Percentiles rank a stretch among this genome's conserved stretches.
Conservation (phyloP, 2,113 vertebrate genomes). For the Chlorocebus sabaeus region DNA sequence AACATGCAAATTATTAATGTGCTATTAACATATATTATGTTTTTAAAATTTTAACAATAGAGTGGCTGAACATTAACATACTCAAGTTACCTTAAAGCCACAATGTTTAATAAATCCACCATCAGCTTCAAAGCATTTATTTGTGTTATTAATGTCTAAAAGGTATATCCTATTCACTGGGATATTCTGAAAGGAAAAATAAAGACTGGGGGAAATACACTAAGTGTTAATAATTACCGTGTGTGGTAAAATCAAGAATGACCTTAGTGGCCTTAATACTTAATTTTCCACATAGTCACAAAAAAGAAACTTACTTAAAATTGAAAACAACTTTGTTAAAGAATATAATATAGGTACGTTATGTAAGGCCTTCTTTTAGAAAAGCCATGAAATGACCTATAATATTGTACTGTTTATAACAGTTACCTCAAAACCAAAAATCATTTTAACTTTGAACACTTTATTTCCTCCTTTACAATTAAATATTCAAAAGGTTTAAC, state of each 20-base stretch:
- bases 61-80: background rate
- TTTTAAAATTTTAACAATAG: slow-evolving; percentile 22
- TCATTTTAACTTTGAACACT: background rate
- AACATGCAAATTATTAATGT: background rate
- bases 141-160: background rate
- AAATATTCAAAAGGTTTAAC: background rate
- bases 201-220: background rate
- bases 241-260: background rate
- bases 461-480: background rate
- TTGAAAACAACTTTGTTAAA: background rate
- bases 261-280: background rate
- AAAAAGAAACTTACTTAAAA: slow-evolving; percentile 13
- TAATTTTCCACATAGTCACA: background rate
- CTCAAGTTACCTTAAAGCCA: background rate
- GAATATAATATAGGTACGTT: background rate
- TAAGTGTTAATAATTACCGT: background rate
- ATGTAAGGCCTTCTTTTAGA: background rate
- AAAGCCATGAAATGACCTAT: background rate
- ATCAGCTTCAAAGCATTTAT: background rate
- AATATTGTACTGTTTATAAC: background rate
- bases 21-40: background rate
- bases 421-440: background rate
- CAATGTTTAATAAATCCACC: background rate
- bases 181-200: background rate
- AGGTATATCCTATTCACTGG: background rate